Evolutionary conservation across 1,140 invertebrate species (phyloP).

Genomic region (Drosophila ogumai): DNA sequence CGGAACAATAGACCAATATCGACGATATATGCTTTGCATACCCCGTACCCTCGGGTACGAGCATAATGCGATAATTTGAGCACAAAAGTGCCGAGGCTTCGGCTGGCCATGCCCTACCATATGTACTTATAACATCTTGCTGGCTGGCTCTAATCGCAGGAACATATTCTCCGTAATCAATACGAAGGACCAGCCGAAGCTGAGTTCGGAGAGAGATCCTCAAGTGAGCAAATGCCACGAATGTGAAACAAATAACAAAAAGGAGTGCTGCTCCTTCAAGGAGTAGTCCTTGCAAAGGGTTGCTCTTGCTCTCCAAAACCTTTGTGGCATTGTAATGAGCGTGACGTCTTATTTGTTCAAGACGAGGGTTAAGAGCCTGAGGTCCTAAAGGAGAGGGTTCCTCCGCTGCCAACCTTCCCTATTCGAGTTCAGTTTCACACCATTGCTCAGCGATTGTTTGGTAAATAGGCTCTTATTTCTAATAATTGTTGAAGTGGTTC

Average conservation of each 20-base stretch:
- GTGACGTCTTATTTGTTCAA: slow-evolving; percentile 64
- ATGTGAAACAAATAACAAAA: slow-evolving; percentile 80
- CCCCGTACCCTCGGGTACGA: slow-evolving; percentile 2
- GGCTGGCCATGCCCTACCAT: background rate
- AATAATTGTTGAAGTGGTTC: slow-evolving; percentile 60
- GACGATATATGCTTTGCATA: slow-evolving; percentile 55
- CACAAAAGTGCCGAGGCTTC: slow-evolving; percentile 64
- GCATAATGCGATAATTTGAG: slow-evolving; percentile 72
- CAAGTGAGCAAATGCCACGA: slow-evolving; percentile 72
- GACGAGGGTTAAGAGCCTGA: slow-evolving; percentile 36
- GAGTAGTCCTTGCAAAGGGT: slow-evolving; percentile 24
- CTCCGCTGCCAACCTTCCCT: background rate
- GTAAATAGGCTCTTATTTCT: slow-evolving; percentile 66
- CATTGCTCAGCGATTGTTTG: slow-evolving; percentile 63
- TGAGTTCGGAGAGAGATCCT: slow-evolving; percentile 36
- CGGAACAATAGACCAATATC: slow-evolving; percentile 79
- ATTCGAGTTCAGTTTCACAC: slow-evolving; percentile 59
- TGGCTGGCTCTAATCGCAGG: slow-evolving; percentile 54
- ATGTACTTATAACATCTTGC: slow-evolving; percentile 29
- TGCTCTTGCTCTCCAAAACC: slow-evolving; percentile 16
- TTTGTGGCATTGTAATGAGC: slow-evolving; percentile 63
- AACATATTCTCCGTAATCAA: slow-evolving; percentile 69
- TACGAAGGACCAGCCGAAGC: slow-evolving; percentile 27
- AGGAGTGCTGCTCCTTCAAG: slow-evolving; percentile 33
- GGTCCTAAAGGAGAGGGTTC: slow-evolving; percentile 12